Percentiles rank a stretch among this genome's conserved stretches.
These are phyloP conservation scores for Cryptocephalus moraei DNA, from an alignment of 2,888 invertebrate genomes.

Conservation along the genomic window DNA sequence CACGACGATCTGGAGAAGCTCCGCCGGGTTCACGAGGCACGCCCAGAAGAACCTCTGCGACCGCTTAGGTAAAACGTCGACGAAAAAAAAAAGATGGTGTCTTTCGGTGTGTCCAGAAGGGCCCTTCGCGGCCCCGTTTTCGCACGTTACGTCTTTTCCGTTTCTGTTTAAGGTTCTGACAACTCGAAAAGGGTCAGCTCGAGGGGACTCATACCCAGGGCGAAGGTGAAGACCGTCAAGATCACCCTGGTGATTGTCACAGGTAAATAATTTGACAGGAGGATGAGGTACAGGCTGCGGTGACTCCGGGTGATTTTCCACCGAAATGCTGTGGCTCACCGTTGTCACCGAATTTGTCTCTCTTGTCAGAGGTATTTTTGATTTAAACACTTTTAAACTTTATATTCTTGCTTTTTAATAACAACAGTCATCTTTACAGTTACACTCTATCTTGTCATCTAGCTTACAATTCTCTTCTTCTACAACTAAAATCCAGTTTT, in stretches of 20 bases:
- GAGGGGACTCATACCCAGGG: slow-evolving; percentile 84
- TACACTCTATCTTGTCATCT: too few relatives aligned
- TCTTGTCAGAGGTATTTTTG: too few relatives aligned
- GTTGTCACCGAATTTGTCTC: too few relatives aligned
- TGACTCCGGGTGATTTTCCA: too few relatives aligned
- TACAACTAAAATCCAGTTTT: too few relatives aligned
- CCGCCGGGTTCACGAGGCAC: slow-evolving; percentile 12
- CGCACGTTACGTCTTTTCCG: slow-evolving; percentile 14
- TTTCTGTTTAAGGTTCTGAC: slow-evolving; percentile 20
- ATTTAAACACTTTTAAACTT: too few relatives aligned
- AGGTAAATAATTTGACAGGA: slow-evolving; percentile 37
- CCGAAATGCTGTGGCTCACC: too few relatives aligned
- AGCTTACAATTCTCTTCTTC: too few relatives aligned
- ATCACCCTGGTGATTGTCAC: slow-evolving; percentile 88
- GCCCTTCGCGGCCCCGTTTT: slow-evolving; percentile 2
- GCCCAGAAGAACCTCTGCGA: slow-evolving; percentile 10
- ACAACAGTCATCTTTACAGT: too few relatives aligned
- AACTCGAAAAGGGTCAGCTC: slow-evolving; percentile 71
- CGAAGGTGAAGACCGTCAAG: slow-evolving; percentile 91
- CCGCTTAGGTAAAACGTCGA: slow-evolving; percentile 10
- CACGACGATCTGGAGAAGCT: slow-evolving; percentile 78
- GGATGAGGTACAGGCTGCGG: too few relatives aligned
- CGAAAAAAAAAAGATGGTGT: background rate
- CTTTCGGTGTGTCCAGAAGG: background rate
- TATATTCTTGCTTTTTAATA: too few relatives aligned